Evolutionary conservation across 1,140 invertebrate species (phyloP).

Genomic region (Aethina tumida): DNA sequence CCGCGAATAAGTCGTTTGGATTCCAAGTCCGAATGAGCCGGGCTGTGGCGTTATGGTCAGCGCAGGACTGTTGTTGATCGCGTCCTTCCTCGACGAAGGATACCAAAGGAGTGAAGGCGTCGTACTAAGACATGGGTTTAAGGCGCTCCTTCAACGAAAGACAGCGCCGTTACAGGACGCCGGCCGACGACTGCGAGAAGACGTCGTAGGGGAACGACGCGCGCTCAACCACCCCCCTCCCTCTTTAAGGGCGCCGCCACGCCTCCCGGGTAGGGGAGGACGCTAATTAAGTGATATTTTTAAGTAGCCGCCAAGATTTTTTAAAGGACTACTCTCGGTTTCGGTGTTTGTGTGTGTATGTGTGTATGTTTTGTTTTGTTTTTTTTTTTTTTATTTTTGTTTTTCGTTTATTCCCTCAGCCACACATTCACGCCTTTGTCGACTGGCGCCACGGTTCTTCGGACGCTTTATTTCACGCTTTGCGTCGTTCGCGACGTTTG

Average conservation of each 20-base stretch:
- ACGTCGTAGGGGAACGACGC: slow-evolving; percentile 30
- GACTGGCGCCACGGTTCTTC: not conserved
- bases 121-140: slow-evolving; percentile 36
- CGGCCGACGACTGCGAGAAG: slow-evolving; percentile 35
- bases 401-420: too few species aligned
- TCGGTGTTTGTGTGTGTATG: too few species aligned
- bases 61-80: slow-evolving; percentile 25
- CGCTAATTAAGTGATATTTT: slow-evolving; percentile 36
- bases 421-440: slow-evolving; percentile 20
- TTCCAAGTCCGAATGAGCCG: too few species aligned
- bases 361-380: too few species aligned
- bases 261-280: slow-evolving; percentile 29
- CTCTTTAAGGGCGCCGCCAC: slow-evolving; percentile 24
- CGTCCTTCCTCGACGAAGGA: slow-evolving; percentile 34
- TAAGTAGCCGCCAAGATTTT: slow-evolving; percentile 37
- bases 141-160: slow-evolving; percentile 32
- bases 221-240: slow-evolving; percentile 28
- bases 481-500: slow-evolving; percentile 1
- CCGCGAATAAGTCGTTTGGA: too few species aligned
- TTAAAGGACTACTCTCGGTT: slow-evolving; percentile 24
- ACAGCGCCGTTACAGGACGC: slow-evolving; percentile 31
- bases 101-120: slow-evolving; percentile 31
- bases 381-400: too few species aligned
- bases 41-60: too few species aligned
- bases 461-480: not conserved